Evolutionary conservation across 53 echinoderm and acorn worm species (phyloP).

Genomic region (Echinometra lucunter): DNA sequence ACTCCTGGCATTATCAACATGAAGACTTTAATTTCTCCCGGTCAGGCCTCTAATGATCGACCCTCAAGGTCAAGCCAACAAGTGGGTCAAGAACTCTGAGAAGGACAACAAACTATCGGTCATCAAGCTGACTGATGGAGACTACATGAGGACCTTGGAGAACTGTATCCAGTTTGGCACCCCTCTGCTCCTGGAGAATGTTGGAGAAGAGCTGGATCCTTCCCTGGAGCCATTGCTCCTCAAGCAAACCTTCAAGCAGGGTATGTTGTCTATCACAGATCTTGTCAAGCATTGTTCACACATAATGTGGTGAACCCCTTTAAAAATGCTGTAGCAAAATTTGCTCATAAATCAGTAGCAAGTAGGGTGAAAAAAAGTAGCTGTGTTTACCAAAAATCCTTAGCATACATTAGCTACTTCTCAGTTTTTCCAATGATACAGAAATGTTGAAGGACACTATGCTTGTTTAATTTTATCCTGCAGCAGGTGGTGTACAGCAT

Average conservation of each 20-base stretch:
- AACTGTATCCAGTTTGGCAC: constrained; percentile 99
- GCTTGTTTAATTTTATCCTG: no score
- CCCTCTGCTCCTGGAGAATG: constrained; percentile 96
- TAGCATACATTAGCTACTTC: no score
- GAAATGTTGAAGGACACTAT: no score
- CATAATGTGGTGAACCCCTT: no score
- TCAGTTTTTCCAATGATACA: no score
- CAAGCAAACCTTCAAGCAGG: constrained; percentile 99
- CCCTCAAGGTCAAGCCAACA: constrained; percentile 99
- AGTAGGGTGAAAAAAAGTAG: no score
- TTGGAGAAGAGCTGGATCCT: constrained; percentile 94
- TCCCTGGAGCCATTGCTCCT: constrained; percentile 95
- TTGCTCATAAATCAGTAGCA: no score
- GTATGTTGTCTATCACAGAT: constrained; percentile 66
- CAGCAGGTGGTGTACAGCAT: no score
- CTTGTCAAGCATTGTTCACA: neutral
- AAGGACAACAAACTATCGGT: constrained; percentile 98
- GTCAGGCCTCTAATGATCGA: constrained; percentile 99
- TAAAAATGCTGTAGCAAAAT: no score
- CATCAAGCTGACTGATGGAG: constrained; percentile 97
- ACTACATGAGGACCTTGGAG: constrained; percentile 99
- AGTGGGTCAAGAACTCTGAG: constrained; percentile 99
- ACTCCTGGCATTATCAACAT: neutral
- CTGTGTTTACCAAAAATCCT: no score
- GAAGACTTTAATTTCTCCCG: neutral